These are phyloP conservation scores for Tetragnatha versicolor DNA, from an alignment of 1,140 invertebrate species.

Conservation along the genomic window DNA sequence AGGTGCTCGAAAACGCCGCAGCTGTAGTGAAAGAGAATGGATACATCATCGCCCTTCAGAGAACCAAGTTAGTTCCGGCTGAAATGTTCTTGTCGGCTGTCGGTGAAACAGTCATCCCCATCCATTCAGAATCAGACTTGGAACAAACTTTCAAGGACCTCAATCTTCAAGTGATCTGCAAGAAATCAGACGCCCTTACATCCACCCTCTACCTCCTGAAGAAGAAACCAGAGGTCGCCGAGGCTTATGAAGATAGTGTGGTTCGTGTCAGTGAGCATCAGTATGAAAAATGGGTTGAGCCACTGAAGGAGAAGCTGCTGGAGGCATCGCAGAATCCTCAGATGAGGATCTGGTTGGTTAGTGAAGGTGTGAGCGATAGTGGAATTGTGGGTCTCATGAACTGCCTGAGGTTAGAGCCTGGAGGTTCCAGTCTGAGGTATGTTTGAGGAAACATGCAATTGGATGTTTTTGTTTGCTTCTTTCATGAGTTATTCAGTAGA, in stretches of 20 bases:
- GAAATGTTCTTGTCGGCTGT: constrained; percentile 59
- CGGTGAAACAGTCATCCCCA: constrained; percentile 33
- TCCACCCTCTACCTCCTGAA: constrained; percentile 62
- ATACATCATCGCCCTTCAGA: constrained; percentile 80
- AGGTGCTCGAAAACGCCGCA: constrained; percentile 60
- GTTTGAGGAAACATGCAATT: no score
- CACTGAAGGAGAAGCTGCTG: constrained; percentile 62
- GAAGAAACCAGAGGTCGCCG: constrained; percentile 52
- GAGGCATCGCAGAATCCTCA: constrained; percentile 66
- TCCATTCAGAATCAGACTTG: constrained; percentile 14
- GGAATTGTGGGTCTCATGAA: constrained; percentile 88
- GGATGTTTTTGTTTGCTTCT: not conserved
- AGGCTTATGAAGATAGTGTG: constrained; percentile 59
- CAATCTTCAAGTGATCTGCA: constrained; percentile 58
- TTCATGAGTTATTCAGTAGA: not conserved
- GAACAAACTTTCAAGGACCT: constrained; percentile 51
- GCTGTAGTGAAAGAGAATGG: constrained; percentile 75
- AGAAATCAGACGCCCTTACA: constrained; percentile 61
- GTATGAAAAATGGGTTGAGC: constrained; percentile 77
- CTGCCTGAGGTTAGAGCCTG: constrained; percentile 84
- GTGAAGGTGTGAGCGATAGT: constrained; percentile 66
- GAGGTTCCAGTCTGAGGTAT: constrained; percentile 76
- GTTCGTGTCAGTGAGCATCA: constrained; percentile 64
- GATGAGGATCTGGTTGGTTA: constrained; percentile 75
- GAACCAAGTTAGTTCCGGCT: constrained; percentile 66